These are phyloP conservation scores for Aradophagus sp. DNA, from an alignment of 1,140 invertebrate genomes.

Conservation along the genomic window DNA sequence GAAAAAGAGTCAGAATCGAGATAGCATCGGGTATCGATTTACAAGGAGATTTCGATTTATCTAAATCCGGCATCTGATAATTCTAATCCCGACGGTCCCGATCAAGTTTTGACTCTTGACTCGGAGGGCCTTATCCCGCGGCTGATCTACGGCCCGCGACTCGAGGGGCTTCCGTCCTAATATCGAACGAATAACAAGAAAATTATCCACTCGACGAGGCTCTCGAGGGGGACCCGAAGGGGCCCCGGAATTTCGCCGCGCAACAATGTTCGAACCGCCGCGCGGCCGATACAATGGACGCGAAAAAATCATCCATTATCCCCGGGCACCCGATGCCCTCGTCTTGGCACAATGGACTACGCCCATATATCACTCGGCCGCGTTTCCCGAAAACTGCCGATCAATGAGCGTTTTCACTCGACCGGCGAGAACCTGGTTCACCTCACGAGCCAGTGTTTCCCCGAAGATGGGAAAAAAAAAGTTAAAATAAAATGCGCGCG, in stretches of 20 bases:
- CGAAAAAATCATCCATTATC: conserved; percentile 75
- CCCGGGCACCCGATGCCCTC: conserved; percentile 57
- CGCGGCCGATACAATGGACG: conserved; percentile 68
- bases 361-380: conserved; percentile 73
- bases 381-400: conserved; percentile 68
- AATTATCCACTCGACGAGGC: conserved; percentile 72
- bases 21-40: conserved; percentile 60
- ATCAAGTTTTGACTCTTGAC: conserved; percentile 59
- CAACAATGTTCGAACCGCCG: conserved; percentile 68
- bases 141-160: conserved; percentile 40
- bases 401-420: conserved; percentile 62
- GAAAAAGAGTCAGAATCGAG: conserved; percentile 42
- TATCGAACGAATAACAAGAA: conserved; percentile 71
- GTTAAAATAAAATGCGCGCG: too few relatives aligned
- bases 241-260: conserved; percentile 58
- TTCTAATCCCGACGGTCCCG: conserved; percentile 59
- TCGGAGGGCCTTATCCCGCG: conserved; percentile 37
- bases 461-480: conserved; percentile 5
- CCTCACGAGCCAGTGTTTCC: conserved; percentile 9
- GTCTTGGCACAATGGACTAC: conserved; percentile 67
- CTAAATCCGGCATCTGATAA: conserved; percentile 71
- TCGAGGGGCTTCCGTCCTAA: conserved; percentile 61
- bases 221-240: conserved; percentile 22
- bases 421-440: conserved; percentile 58
- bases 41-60: conserved; percentile 64